phyloP scores from a whole-genome alignment of 2,888 invertebrate genomes.

The Pristionchus arcanus region DNA sequence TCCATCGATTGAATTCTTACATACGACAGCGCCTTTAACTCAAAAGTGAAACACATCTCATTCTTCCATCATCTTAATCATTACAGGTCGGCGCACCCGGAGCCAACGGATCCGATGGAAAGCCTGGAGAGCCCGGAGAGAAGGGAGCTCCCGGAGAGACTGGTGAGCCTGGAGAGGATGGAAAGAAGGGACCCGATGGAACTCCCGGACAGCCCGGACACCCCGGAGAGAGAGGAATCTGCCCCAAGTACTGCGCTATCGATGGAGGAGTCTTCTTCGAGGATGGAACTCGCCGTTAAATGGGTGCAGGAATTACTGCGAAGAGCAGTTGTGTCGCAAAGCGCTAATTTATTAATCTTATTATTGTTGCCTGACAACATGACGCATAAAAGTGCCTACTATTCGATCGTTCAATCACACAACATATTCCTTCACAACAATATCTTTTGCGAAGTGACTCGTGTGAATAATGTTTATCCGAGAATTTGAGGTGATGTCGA shows the following conservation, averaged over 20 bases:
- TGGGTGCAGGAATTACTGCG: background rate
- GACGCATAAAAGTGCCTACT: background rate
- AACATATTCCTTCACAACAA: too few species aligned
- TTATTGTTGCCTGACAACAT: slow-evolving; percentile 13
- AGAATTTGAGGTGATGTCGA: too few species aligned
- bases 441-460: background rate
- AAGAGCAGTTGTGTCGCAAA: background rate
- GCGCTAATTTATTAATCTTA: slow-evolving; percentile 46
- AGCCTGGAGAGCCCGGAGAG: slow-evolving; percentile 66
- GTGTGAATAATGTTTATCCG: too few species aligned
- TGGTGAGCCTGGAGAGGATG: slow-evolving; percentile 61
- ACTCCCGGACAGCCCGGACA: slow-evolving; percentile 66
- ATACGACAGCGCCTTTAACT: background rate
- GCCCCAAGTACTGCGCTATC: slow-evolving; percentile 66
- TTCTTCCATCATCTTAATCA: too few species aligned
- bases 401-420: too few species aligned
- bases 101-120: slow-evolving; percentile 67
- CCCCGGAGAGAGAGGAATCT: slow-evolving; percentile 66
- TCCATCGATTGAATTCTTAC: background rate
- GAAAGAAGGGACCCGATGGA: slow-evolving; percentile 66
- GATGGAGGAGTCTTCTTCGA: slow-evolving; percentile 60
- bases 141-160: slow-evolving; percentile 54
- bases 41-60: too few species aligned
- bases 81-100: slow-evolving; percentile 64
- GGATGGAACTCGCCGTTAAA: slow-evolving; percentile 57